Conservation (phyloP, 2,888 invertebrate species). For the Cantharis rustica region DNA sequence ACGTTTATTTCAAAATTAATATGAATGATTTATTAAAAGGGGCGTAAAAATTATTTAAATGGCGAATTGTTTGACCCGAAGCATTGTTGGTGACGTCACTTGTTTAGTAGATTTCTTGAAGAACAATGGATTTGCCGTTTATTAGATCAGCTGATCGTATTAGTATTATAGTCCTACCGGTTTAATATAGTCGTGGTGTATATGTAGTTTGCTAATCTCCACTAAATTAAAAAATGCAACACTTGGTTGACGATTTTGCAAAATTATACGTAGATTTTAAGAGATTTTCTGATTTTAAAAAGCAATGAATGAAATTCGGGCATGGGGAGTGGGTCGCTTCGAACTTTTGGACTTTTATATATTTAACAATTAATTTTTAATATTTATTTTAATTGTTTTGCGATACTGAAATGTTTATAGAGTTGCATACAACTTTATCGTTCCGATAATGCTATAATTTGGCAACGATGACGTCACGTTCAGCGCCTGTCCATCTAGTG, state of each 20-base stretch:
- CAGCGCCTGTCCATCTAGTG: constrained; percentile 35
- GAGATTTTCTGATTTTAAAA: not conserved
- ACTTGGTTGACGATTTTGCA: not conserved
- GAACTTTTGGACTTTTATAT: not conserved
- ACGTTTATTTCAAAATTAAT: not conserved
- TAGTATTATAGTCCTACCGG: constrained; percentile 12
- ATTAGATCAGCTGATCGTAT: constrained; percentile 24
- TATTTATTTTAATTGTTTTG: not conserved
- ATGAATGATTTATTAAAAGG: not conserved
- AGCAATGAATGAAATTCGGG: not conserved
- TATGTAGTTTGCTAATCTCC: not conserved
- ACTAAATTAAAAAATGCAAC: not conserved
- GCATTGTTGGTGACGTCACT: not conserved
- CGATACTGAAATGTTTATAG: not conserved
- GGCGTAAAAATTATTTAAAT: not conserved
- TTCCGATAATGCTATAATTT: constrained; percentile 12
- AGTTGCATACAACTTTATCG: constrained; percentile 25
- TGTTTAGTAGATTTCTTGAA: not conserved
- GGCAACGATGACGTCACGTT: constrained; percentile 40
- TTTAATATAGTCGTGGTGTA: constrained; percentile 20
- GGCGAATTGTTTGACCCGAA: not conserved
- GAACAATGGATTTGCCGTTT: constrained; percentile 11
- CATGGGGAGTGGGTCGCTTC: not conserved
- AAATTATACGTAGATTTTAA: not conserved
- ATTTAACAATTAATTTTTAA: not conserved